Conservation (phyloP, 2,113 vertebrate species). For the Sebastes fasciatus region DNA sequence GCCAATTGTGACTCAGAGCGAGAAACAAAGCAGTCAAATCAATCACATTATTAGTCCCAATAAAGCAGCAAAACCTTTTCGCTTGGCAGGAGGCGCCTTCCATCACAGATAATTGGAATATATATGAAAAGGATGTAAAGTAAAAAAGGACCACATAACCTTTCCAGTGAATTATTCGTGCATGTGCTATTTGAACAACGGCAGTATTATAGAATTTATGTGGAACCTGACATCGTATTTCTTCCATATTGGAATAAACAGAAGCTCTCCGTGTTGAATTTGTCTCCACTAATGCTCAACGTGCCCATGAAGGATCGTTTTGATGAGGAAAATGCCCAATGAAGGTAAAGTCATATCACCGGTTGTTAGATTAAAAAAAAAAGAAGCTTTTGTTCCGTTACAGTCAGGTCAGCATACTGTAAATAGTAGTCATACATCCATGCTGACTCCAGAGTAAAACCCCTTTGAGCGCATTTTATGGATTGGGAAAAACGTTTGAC, state of each 20-base stretch:
- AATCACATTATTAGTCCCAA: slow-evolving; percentile 46
- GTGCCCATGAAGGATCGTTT: not conserved
- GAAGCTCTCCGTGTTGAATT: not conserved
- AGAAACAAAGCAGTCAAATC: slow-evolving; percentile 53
- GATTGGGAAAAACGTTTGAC: slow-evolving; percentile 71
- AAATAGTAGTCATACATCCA: slow-evolving; percentile 71
- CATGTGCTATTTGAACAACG: slow-evolving; percentile 31
- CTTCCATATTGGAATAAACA: not conserved
- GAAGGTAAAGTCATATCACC: slow-evolving; percentile 4
- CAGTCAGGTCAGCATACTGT: slow-evolving; percentile 69
- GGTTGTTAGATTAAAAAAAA: slow-evolving; percentile 13
- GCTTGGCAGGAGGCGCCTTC: slow-evolving; percentile 51
- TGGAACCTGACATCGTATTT: slow-evolving; percentile 11
- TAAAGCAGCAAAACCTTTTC: slow-evolving; percentile 54
- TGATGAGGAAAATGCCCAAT: not conserved
- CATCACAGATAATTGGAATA: slow-evolving; percentile 64
- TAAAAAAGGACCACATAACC: slow-evolving; percentile 35
- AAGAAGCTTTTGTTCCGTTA: slow-evolving; percentile 16
- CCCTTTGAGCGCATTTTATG: slow-evolving; percentile 76
- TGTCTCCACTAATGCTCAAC: not conserved
- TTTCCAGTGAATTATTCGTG: slow-evolving; percentile 54
- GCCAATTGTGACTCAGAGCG: slow-evolving; percentile 9
- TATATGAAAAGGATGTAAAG: slow-evolving; percentile 42
- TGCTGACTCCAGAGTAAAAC: slow-evolving; percentile 67
- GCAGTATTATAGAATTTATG: slow-evolving; percentile 9